Conservation (phyloP, 2,888 invertebrate species). For the Bombylius discolor region DNA sequence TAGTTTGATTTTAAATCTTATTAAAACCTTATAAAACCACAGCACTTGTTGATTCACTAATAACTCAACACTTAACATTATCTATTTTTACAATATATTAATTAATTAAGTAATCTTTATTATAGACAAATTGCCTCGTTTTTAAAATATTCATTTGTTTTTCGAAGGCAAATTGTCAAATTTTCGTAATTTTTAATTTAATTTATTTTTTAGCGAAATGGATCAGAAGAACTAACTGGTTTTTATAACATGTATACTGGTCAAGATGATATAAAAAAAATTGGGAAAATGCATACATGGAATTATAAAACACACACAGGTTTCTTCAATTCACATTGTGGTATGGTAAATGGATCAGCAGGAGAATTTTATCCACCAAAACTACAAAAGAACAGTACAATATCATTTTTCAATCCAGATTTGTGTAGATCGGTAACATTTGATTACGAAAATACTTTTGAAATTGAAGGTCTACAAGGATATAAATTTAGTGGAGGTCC, state of each 20-base stretch:
- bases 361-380: constrained; percentile 69
- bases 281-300: constrained; percentile 62
- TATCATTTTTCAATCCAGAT: constrained; percentile 60
- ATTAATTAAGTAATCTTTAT: no score
- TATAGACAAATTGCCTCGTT: not conserved
- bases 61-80: no score
- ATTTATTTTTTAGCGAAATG: constrained; percentile 51
- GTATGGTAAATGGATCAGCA: constrained; percentile 54
- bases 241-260: constrained; percentile 66
- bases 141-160: no score
- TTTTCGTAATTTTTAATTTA: not conserved
- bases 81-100: no score
- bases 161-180: no score
- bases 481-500: constrained; percentile 54
- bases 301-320: constrained; percentile 48
- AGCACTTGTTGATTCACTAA: no score
- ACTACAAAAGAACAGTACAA: constrained; percentile 41
- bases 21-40: no score
- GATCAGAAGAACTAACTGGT: constrained; percentile 58
- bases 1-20: no score
- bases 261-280: constrained; percentile 41
- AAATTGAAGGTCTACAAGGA: constrained; percentile 46
- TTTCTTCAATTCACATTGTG: constrained; percentile 42
- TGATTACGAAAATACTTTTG: constrained; percentile 46
- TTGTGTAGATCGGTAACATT: constrained; percentile 57